These are phyloP conservation scores for Pocillopora grandis DNA, from an alignment of 92 coral and sea anemone species.

Conservation along the genomic window DNA sequence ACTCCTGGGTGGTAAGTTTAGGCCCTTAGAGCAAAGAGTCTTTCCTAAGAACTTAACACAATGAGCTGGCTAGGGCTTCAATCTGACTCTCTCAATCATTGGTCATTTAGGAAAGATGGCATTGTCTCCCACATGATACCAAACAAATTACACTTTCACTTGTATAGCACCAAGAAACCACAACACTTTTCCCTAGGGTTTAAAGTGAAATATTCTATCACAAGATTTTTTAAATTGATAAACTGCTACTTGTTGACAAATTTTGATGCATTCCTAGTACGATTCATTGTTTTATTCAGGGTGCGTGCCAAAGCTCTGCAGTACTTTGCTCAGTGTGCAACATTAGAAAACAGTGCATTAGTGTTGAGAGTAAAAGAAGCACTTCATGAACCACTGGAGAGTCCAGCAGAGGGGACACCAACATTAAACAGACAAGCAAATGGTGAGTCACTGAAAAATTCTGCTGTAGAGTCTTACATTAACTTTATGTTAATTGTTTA, in stretches of 20 bases:
- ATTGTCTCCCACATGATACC: no score
- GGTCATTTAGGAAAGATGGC: no score
- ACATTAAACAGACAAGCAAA: conserved; percentile 27
- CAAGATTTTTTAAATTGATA: background rate
- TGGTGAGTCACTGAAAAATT: conserved; percentile 25
- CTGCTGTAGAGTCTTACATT: no score
- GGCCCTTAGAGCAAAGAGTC: no score
- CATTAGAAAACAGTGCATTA: conserved; percentile 62
- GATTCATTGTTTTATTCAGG: conserved; percentile 28
- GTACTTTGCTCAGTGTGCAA: conserved; percentile 82
- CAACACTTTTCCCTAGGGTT: no score
- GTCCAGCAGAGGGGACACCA: conserved; percentile 54
- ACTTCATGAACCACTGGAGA: conserved; percentile 65
- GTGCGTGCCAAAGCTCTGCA: conserved; percentile 95
- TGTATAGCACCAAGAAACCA: no score
- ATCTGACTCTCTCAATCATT: no score
- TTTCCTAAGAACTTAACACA: no score
- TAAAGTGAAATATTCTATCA: no score
- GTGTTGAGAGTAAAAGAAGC: conserved; percentile 66
- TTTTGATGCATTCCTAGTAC: background rate
- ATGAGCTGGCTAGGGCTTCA: no score
- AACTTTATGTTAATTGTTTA: background rate
- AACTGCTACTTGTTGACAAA: background rate
- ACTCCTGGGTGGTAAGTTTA: no score
- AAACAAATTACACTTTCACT: no score